Conservation (phyloP, 2,888 invertebrate genomes). For the Caenorhabditis uteleia region DNA sequence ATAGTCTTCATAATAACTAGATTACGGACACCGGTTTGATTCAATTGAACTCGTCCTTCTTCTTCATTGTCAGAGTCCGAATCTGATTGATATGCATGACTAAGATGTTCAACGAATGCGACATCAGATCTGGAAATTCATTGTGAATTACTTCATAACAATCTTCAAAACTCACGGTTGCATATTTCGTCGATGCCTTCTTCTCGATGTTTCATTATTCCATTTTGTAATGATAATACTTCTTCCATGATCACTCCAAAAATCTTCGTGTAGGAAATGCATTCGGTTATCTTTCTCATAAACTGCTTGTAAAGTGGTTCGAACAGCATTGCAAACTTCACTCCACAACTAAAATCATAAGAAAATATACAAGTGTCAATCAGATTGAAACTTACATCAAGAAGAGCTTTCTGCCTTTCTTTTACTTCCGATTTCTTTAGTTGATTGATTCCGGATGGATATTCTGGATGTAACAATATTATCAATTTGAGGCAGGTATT, state of each 20-base stretch:
- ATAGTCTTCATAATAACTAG: slow-evolving; percentile 87
- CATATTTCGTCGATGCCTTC: no score
- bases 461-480: slow-evolving; percentile 76
- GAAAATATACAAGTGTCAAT: background rate
- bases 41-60: background rate
- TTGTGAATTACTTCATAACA: no score
- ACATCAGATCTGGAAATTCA: no score
- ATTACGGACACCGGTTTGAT: slow-evolving; percentile 81
- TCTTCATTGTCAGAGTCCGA: slow-evolving; percentile 7
- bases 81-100: background rate
- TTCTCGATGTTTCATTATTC: background rate
- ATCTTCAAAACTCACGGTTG: no score
- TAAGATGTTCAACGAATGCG: background rate
- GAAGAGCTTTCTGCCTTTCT: background rate
- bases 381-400: background rate
- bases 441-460: background rate
- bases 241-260: slow-evolving; percentile 74
- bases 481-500: slow-evolving; percentile 83
- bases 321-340: slow-evolving; percentile 71
- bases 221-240: slow-evolving; percentile 14
- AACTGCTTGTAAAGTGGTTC: slow-evolving; percentile 81
- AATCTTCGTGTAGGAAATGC: slow-evolving; percentile 79
- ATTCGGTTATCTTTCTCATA: slow-evolving; percentile 86
- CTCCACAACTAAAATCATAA: slow-evolving; percentile 72
- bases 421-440: background rate